Evolutionary conservation across 2,888 invertebrate genomes (phyloP).

Genomic region (Cerceris ruficornis): DNA sequence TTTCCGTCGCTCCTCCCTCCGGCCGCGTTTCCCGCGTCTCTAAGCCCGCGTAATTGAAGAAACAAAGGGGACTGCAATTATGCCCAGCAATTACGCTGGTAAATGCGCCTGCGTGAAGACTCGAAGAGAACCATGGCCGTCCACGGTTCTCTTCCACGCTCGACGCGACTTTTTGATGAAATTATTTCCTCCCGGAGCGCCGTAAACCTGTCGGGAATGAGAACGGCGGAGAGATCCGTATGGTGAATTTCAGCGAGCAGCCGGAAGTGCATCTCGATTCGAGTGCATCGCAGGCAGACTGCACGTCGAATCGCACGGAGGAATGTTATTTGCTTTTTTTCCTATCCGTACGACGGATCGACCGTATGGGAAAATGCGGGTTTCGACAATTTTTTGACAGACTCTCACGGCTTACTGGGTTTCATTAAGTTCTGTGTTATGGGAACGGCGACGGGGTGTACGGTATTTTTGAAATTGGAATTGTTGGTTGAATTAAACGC

Average conservation of each 20-base stretch:
- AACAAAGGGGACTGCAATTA: conserved; percentile 80
- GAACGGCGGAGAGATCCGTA: not conserved
- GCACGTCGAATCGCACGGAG: too few relatives aligned
- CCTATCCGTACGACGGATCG: too few relatives aligned
- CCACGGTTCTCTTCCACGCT: conserved; percentile 50
- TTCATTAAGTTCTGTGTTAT: too few relatives aligned
- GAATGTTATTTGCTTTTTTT: too few relatives aligned
- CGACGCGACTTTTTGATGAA: conserved; percentile 74
- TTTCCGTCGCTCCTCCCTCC: conserved; percentile 29
- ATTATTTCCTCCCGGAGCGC: conserved; percentile 67
- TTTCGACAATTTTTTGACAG: too few relatives aligned
- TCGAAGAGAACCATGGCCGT: conserved; percentile 69
- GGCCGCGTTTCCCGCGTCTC: conserved; percentile 59
- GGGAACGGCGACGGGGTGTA: too few relatives aligned
- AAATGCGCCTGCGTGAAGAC: conserved; percentile 51
- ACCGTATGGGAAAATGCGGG: too few relatives aligned
- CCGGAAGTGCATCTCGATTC: conserved; percentile 25
- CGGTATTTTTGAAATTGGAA: too few relatives aligned
- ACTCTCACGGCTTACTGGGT: too few relatives aligned
- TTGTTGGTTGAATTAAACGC: too few relatives aligned
- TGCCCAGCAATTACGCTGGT: conserved; percentile 74
- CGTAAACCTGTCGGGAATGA: conserved; percentile 44
- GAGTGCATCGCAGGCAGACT: not conserved
- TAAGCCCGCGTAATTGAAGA: conserved; percentile 79
- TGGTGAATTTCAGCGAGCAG: conserved; percentile 10